Base-by-base conservation (phyloP, 2,113 vertebrate species). In the Procavia capensis region DNA sequence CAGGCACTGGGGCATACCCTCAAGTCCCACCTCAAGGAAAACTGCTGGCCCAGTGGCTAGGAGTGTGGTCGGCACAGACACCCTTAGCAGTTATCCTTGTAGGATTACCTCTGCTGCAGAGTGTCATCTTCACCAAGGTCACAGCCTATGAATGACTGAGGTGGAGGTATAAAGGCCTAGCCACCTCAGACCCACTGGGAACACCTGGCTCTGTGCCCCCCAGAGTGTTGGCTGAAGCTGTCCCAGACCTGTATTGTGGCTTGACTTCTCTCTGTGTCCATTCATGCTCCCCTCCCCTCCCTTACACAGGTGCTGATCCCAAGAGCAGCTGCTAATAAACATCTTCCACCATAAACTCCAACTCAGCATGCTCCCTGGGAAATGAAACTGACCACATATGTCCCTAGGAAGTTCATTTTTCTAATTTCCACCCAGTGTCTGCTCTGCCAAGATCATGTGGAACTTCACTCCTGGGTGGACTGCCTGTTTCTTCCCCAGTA, bases 151-250 rank as follows among this genome's bases (percentile, higher is more conserved):
- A 57, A 22, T 0, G 22, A 50, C 0, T 39, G 72, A n/a, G 2
- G 72, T 11, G 11, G 22, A 36, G 9, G 59, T 45, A 66, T 8
- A 19, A 78, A 68, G 34, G 24, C 8, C 2, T 54, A 31, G 36
- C n/a, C 22, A 43, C 19, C 36, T 66, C 6, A 10, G 41, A 20
- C 24, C 68, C 43, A 63, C 68, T 45, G 6, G 3, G 43, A 85
- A 24, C 43, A 74, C 31, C 4, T 22, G 16, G 88, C 68, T 27
- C 57, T 14, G 45, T 39, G 57, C 9, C 24, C 27, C 70, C 29
- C 0, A 0, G 0, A 16, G 36, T 24, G 64, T 0, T 2, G 10
- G 74, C 2, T 0, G 72, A n/a, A 39, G 72, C 66, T 5, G 6
- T 36, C 2, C 1, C 11, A 74, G 34, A n/a, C 34, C 19, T 0